Conservation (phyloP, 2,888 invertebrate species). For the Melinaea menophilus region DNA sequence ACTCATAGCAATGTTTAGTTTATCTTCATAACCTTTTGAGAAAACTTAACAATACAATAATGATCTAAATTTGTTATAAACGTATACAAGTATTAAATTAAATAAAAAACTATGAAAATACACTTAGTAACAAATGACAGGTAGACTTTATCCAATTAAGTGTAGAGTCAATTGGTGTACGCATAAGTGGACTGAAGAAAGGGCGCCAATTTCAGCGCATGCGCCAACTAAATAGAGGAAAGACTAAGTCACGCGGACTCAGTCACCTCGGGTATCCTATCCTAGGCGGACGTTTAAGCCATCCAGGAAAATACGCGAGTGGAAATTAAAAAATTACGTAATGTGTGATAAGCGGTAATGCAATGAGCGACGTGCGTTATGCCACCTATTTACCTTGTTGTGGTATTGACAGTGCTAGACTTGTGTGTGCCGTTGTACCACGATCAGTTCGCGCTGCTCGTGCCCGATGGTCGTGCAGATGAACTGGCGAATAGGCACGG, state of each 20-base stretch:
- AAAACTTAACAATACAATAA: no score
- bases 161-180: conserved; percentile 67
- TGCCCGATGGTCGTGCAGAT: conserved; percentile 63
- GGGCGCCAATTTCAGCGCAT: conserved; percentile 70
- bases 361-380: conserved; percentile 68
- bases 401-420: conserved; percentile 67
- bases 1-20: no score
- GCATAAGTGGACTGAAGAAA: conserved; percentile 60
- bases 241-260: conserved; percentile 54
- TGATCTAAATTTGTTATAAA: no score
- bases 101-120: neutral
- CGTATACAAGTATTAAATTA: neutral
- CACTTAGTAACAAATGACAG: conserved; percentile 9
- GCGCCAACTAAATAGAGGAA: conserved; percentile 45
- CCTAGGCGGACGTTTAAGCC: conserved; percentile 40
- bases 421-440: conserved; percentile 68
- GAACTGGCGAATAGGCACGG: conserved; percentile 69
- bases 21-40: no score
- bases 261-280: conserved; percentile 55
- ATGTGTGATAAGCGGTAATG: conserved; percentile 49
- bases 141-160: conserved; percentile 54
- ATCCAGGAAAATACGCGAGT: conserved; percentile 45
- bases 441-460: conserved; percentile 63
- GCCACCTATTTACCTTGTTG: conserved; percentile 60
- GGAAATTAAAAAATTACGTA: conserved; percentile 33